Evolutionary conservation across 2,888 invertebrate species (phyloP), one percentile per base, ranked within the genome.

Genomic region (Lampropteryx suffumata): DNA sequence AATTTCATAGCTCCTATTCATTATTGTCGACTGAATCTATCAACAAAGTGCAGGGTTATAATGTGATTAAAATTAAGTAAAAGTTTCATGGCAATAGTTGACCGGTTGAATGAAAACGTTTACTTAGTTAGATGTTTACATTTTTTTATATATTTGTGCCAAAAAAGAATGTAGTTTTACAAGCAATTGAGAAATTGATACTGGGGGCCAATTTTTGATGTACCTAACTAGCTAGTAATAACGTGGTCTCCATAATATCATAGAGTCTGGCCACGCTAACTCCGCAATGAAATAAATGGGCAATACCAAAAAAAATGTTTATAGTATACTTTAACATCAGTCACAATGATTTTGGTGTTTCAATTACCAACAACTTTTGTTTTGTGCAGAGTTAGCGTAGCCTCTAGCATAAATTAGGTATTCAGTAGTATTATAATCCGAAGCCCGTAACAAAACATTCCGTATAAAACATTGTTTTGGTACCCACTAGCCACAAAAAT

Each of bases 31-130:
- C 48, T 57, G 53, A 54, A 50, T 46, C 34, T 48, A 35, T 35
- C 12, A 43, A 7, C 44, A 54, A 44, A 52, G 56, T 51, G 48
- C 57, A 57, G 57, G 54, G 57, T 54, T 40, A 26, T 36, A 27
- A 46, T 54, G 57, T 57, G 57, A 57, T 57, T 43, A 34, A 48
- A 43, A 39, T 37, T 39, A 35, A 39, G 35, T 40, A 24, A 30
- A 44, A 53, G 27, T 29, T 34, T 32, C 29, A 39, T 34, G 17
- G 21, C 33, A 37, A 34, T 33, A 43, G 34, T 28, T 43, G 37
- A 34, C 36, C 32, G 32, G 4, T 29, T 11, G 17, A 24, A 12
- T 34, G 24, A 41, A 29, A 37, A 24, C 24, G 6, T 24, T 24
- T 47, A 24, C 32, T 32, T 44, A 46, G 37, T 48, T 43, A 10